Percentiles rank a stretch among this genome's conserved stretches.
Conservation (phyloP, 2,888 invertebrate species). For the Exephanes ischioxanthus region DNA sequence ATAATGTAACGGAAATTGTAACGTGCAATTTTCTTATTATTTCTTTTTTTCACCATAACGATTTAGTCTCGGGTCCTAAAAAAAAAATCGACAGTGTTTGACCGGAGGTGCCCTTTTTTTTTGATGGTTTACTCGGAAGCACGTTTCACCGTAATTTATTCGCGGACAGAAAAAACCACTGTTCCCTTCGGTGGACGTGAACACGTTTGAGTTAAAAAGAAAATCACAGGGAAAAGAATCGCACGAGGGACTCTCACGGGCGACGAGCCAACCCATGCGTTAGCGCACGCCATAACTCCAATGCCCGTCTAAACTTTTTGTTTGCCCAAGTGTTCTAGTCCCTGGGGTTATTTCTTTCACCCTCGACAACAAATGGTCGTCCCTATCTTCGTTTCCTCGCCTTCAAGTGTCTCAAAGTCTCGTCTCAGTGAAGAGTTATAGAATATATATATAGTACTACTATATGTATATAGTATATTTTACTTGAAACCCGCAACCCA, state of each 20-base stretch:
- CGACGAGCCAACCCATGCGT: not conserved
- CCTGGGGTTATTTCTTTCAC: not conserved
- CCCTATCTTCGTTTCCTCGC: not conserved
- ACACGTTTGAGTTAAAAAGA: not conserved
- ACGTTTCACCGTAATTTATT: not conserved
- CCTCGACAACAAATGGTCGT: conserved; percentile 16
- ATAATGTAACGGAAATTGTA: too few relatives aligned
- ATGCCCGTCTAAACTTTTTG: conserved; percentile 39
- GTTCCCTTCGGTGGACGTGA: conserved; percentile 7
- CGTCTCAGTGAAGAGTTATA: not conserved
- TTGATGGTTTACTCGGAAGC: not conserved
- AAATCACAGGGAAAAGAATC: conserved; percentile 5
- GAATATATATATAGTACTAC: not conserved
- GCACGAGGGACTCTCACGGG: conserved; percentile 6
- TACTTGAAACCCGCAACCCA: not conserved
- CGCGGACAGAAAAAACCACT: not conserved
- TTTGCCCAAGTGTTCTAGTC: conserved; percentile 22
- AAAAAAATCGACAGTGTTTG: too few relatives aligned
- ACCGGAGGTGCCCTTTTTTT: not conserved
- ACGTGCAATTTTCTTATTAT: too few relatives aligned
- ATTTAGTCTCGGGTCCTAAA: too few relatives aligned
- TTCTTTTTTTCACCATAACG: too few relatives aligned
- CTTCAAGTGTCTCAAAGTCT: not conserved
- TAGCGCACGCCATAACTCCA: conserved; percentile 8
- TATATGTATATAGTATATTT: not conserved